Evolutionary conservation across 2,113 vertebrate species (phyloP).

Genomic region (Callopanchax toddi): DNA sequence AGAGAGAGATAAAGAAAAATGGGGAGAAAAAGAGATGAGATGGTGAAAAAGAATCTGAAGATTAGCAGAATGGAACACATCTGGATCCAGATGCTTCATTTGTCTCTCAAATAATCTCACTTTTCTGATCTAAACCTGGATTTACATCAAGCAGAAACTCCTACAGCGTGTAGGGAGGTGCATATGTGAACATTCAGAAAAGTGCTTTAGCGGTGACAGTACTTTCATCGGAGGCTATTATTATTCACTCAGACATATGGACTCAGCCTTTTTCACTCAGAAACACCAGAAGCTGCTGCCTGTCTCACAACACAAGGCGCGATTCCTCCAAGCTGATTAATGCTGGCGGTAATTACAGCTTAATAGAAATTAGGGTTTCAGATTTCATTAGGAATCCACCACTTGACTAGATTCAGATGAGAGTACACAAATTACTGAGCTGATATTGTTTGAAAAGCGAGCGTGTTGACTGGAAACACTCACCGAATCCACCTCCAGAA

Average conservation of each 20-base stretch:
- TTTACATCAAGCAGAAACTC: constrained; percentile 16
- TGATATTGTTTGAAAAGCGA: constrained; percentile 43
- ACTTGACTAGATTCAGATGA: constrained; percentile 50
- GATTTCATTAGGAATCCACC: constrained; percentile 67
- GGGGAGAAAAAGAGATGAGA: neutral
- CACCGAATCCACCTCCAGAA: constrained; percentile 29
- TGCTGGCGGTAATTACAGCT: constrained; percentile 60
- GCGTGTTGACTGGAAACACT: constrained; percentile 24
- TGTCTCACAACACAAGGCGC: constrained; percentile 21
- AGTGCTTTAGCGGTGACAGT: constrained; percentile 29
- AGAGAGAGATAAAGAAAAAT: neutral
- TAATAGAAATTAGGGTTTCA: constrained; percentile 65
- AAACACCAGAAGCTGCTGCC: constrained; percentile 30
- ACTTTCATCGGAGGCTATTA: constrained; percentile 51
- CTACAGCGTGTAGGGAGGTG: constrained; percentile 16
- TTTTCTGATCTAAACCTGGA: constrained; percentile 20
- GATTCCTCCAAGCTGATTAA: constrained; percentile 57
- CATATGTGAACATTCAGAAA: constrained; percentile 40
- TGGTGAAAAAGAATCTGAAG: neutral
- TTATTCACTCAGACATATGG: constrained; percentile 44
- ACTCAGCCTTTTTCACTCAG: constrained; percentile 46
- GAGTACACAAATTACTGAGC: constrained; percentile 50
- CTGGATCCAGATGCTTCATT: neutral
- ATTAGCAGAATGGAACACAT: too few relatives aligned
- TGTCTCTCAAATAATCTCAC: constrained; percentile 4